Evolutionary conservation across 1,140 invertebrate genomes (phyloP).

Genomic region (Drosophila tropicalis): DNA sequence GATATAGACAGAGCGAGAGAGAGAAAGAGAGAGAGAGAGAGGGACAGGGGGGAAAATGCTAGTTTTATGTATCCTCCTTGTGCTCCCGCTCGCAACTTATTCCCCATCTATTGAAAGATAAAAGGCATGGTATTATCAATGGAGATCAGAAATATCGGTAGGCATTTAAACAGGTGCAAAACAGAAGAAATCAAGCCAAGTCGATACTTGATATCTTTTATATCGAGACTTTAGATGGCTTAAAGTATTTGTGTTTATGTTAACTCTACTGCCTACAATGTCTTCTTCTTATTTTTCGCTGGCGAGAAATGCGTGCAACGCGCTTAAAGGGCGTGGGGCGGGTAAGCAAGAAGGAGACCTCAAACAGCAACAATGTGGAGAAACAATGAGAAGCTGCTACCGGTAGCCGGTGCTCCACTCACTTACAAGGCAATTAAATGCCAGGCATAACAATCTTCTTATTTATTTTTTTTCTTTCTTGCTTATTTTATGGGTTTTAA

Average conservation of each 20-base stretch:
- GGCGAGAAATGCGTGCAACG: slow-evolving; percentile 75
- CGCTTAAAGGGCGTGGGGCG: slow-evolving; percentile 50
- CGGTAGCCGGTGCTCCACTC: slow-evolving; percentile 69
- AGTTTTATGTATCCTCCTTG: slow-evolving; percentile 69
- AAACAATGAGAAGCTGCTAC: slow-evolving; percentile 74
- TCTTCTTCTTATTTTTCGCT: slow-evolving; percentile 18
- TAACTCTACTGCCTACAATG: slow-evolving; percentile 13
- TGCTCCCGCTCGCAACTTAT: slow-evolving; percentile 9
- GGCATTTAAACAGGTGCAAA: slow-evolving; percentile 74
- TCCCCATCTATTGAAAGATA: neutral
- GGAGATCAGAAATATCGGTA: slow-evolving; percentile 64
- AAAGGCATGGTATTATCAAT: slow-evolving; percentile 61
- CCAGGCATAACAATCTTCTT: slow-evolving; percentile 76
- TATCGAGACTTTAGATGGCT: slow-evolving; percentile 47
- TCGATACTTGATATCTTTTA: slow-evolving; percentile 72
- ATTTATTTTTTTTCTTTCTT: slow-evolving; percentile 26
- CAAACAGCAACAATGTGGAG: slow-evolving; percentile 32
- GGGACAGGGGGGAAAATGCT: slow-evolving; percentile 33
- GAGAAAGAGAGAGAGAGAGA: neutral
- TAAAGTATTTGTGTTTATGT: slow-evolving; percentile 45
- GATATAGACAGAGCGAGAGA: neutral
- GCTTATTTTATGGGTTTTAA: slow-evolving; percentile 41
- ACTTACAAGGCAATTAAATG: slow-evolving; percentile 82
- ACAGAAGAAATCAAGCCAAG: slow-evolving; percentile 59
- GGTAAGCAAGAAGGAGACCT: too few relatives aligned